Percentiles rank a stretch among this genome's conserved stretches.
These are phyloP conservation scores for Himalopsyche japonica DNA, from an alignment of 2,888 invertebrate species.

Conservation along the genomic window DNA sequence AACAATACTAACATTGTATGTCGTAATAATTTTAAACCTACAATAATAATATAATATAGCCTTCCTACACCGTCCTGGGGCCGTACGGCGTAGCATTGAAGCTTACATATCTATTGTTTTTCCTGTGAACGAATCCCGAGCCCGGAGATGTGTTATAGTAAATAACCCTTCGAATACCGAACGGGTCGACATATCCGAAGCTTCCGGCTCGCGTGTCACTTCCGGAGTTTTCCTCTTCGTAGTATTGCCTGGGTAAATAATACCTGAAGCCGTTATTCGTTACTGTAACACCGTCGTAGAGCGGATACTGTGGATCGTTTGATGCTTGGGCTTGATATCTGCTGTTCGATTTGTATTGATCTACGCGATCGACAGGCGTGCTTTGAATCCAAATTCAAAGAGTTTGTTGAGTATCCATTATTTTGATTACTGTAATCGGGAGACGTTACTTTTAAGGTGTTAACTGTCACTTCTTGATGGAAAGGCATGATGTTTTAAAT, in stretches of 20 bases:
- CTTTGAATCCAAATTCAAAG: slow-evolving; percentile 34
- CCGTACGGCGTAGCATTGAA: slow-evolving; percentile 77
- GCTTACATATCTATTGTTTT: slow-evolving; percentile 86
- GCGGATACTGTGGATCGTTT: slow-evolving; percentile 59
- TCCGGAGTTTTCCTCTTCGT: slow-evolving; percentile 72
- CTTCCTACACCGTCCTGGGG: slow-evolving; percentile 61
- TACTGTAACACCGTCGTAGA: slow-evolving; percentile 76
- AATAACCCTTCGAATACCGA: slow-evolving; percentile 84
- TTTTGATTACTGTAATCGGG: slow-evolving; percentile 36
- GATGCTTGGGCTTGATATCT: slow-evolving; percentile 16
- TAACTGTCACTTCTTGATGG: too few relatives aligned
- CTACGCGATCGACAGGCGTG: slow-evolving; percentile 34
- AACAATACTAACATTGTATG: slow-evolving; percentile 19
- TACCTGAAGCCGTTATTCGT: slow-evolving; percentile 83
- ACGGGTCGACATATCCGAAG: slow-evolving; percentile 87
- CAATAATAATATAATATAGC: background rate
- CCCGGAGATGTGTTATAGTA: slow-evolving; percentile 82
- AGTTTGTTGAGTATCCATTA: slow-evolving; percentile 27
- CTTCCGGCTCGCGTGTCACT: slow-evolving; percentile 72
- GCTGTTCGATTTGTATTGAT: slow-evolving; percentile 19
- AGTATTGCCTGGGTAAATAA: slow-evolving; percentile 82
- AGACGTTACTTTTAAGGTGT: too few relatives aligned
- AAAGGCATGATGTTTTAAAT: too few relatives aligned
- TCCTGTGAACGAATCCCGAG: slow-evolving; percentile 77
- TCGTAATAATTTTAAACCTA: slow-evolving; percentile 20